A percentile compares a stretch with the other conserved stretches of the same genome.
These are phyloP conservation scores for Neosalanx taihuensis DNA, from an alignment of 2,797 vertebrate genomes.

Conservation along the genomic window DNA sequence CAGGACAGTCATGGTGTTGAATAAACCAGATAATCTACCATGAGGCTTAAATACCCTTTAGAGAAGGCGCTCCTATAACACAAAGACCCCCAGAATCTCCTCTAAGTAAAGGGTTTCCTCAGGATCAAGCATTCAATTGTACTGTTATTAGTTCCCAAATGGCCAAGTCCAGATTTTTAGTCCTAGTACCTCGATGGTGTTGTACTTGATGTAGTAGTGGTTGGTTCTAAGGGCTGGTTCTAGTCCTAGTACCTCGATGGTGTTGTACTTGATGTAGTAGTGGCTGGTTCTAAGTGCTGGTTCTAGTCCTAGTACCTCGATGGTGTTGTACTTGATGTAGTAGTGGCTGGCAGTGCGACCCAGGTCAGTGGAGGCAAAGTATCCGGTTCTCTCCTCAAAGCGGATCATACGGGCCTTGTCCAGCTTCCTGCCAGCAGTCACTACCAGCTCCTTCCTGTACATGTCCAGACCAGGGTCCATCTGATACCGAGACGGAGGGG, in stretches of 20 bases:
- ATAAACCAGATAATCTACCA: background rate
- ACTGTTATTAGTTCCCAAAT: too few species aligned
- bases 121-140: too few species aligned
- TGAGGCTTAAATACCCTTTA: background rate
- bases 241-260: conserved; percentile 84
- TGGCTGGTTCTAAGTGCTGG: conserved; percentile 84
- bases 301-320: conserved; percentile 79
- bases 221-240: too few species aligned
- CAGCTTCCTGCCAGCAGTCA: conserved; percentile 88
- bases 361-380: conserved; percentile 94
- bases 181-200: too few species aligned
- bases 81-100: too few species aligned
- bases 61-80: too few species aligned
- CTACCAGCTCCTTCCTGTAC: conserved; percentile 87
- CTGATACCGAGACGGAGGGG: conserved; percentile 62
- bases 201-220: too few species aligned
- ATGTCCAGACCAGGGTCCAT: conserved; percentile 89
- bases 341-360: conserved; percentile 97
- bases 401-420: conserved; percentile 97
- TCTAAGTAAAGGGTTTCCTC: too few species aligned
- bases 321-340: conserved; percentile 97
- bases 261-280: conserved; percentile 97
- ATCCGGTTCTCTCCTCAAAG: conserved; percentile 94
- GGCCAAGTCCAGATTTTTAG: too few species aligned
- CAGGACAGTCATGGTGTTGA: background rate